Conservation (phyloP, 2,888 invertebrate genomes). For the Volucella inflata region DNA sequence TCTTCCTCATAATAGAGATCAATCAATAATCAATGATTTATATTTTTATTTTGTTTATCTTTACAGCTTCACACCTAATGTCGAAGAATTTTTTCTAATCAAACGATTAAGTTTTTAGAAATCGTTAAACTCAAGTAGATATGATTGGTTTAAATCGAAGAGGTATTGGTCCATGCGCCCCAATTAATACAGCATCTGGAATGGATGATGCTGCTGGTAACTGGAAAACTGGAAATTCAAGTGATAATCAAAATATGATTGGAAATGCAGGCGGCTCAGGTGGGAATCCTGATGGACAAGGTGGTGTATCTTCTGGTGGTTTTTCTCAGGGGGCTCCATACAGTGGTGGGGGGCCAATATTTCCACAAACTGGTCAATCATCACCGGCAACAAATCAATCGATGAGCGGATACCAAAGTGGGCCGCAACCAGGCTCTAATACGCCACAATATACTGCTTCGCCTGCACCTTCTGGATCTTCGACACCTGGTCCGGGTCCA, state of each 20-base stretch:
- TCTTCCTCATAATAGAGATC: too few relatives aligned
- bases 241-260: conserved; percentile 67
- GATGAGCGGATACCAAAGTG: conserved; percentile 86
- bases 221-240: conserved; percentile 90
- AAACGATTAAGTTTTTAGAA: conserved; percentile 11
- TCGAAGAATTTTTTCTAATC: neutral
- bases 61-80: too few relatives aligned
- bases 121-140: conserved; percentile 21
- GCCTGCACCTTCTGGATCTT: conserved; percentile 92
- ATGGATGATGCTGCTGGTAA: conserved; percentile 90
- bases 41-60: too few relatives aligned
- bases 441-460: conserved; percentile 94
- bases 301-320: conserved; percentile 87
- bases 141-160: conserved; percentile 92
- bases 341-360: conserved; percentile 85
- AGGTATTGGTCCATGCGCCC: conserved; percentile 85
- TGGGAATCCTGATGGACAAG: conserved; percentile 86
- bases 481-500: conserved; percentile 91
- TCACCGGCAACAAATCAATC: conserved; percentile 89
- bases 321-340: conserved; percentile 85
- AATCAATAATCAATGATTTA: too few relatives aligned
- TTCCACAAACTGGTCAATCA: conserved; percentile 89
- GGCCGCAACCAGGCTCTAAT: conserved; percentile 89
- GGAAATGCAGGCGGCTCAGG: conserved; percentile 85
- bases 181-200: conserved; percentile 88